Conservation (phyloP, 1,140 invertebrate genomes). For the Chelonus insularis region DNA sequence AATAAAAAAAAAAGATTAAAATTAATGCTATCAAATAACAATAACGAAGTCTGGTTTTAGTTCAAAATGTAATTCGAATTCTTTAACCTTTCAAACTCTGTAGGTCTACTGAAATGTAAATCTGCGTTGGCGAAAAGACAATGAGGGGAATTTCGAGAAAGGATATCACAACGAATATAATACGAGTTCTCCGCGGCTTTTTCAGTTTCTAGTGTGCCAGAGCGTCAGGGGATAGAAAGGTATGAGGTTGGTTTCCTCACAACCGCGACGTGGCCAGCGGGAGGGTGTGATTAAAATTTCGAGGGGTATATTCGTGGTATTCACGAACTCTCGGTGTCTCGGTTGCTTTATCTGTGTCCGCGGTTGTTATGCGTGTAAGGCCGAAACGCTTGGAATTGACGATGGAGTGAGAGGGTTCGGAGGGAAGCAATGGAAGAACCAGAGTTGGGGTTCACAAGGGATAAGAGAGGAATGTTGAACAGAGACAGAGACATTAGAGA, state of each 20-base stretch:
- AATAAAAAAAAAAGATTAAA: too few relatives aligned
- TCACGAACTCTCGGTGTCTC: background rate
- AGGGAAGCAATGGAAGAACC: background rate
- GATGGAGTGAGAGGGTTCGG: background rate
- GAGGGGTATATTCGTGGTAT: conserved; percentile 11
- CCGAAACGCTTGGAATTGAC: background rate
- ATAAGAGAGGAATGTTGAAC: too few relatives aligned
- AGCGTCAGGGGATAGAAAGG: background rate
- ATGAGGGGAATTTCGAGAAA: background rate
- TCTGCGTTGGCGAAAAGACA: background rate
- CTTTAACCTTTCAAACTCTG: too few relatives aligned
- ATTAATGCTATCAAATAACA: too few relatives aligned
- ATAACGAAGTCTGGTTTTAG: too few relatives aligned
- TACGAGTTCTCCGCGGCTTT: conserved; percentile 11
- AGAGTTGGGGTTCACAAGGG: background rate
- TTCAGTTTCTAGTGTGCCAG: background rate
- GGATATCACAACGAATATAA: conserved; percentile 5
- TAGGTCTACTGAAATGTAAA: too few relatives aligned
- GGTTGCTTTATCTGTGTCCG: conserved; percentile 3
- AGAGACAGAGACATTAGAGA: background rate
- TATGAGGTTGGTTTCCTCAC: conserved; percentile 23
- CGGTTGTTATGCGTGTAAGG: conserved; percentile 13
- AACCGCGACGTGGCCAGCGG: conserved; percentile 3
- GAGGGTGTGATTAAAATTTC: conserved; percentile 29
- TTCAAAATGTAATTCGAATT: too few relatives aligned